Evolutionary conservation across 2,797 vertebrate species (phyloP).

Genomic region (Cossypha caffra): DNA sequence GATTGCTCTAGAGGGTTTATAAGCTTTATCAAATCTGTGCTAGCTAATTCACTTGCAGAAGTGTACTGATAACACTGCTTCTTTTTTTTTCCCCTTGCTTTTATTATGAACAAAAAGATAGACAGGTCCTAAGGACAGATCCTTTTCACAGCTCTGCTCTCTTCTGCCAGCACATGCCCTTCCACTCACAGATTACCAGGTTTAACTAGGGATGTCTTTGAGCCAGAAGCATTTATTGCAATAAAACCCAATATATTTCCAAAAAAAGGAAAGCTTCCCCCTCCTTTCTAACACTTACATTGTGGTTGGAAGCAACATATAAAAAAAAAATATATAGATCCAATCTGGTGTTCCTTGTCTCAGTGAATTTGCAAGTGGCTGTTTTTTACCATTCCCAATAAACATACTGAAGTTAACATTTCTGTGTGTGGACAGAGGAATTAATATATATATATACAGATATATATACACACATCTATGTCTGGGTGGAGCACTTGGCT

Average conservation of each 20-base stretch:
- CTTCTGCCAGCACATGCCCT: conserved; percentile 81
- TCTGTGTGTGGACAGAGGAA: background rate
- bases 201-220: conserved; percentile 11
- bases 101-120: conserved; percentile 75
- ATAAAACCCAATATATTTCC: background rate
- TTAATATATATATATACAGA: background rate
- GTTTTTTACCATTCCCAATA: background rate
- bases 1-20: conserved; percentile 78
- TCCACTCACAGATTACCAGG: conserved; percentile 60
- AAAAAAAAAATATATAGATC: background rate
- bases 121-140: conserved; percentile 78
- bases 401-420: conserved; percentile 31
- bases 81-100: conserved; percentile 63
- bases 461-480: background rate
- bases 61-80: conserved; percentile 82
- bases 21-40: conserved; percentile 88
- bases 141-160: conserved; percentile 63
- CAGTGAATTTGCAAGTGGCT: conserved; percentile 38
- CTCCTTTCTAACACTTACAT: background rate
- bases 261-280: background rate
- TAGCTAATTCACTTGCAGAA: conserved; percentile 89
- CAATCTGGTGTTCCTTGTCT: conserved; percentile 43
- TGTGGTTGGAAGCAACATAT: conserved; percentile 16
- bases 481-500: background rate
- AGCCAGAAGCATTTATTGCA: conserved; percentile 27